Conservation (phyloP, 2,888 invertebrate genomes). For the Endotricha flammealis region DNA sequence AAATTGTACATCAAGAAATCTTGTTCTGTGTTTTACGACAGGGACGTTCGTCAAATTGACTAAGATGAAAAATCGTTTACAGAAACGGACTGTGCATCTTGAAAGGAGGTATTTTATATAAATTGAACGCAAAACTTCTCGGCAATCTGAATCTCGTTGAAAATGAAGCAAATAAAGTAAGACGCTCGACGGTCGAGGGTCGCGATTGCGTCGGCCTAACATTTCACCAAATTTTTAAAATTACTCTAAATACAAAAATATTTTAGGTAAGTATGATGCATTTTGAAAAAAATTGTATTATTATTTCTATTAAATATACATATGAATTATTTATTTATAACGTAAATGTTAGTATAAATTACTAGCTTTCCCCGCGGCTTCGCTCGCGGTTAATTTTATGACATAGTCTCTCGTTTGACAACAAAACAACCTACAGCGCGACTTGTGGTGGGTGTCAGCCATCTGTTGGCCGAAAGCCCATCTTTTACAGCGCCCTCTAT, state of each 20-base stretch:
- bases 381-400: too few species aligned
- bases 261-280: background rate
- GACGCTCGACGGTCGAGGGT: constrained; percentile 35
- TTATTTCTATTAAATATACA: too few species aligned
- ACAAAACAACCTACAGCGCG: too few species aligned
- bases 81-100: constrained; percentile 33
- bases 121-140: constrained; percentile 58
- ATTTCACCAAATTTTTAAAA: constrained; percentile 45
- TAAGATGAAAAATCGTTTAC: constrained; percentile 33
- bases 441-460: too few species aligned
- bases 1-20: constrained; percentile 27
- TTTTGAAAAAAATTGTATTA: too few species aligned
- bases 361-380: too few species aligned
- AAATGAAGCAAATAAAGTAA: constrained; percentile 61
- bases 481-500: too few species aligned
- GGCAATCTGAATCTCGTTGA: constrained; percentile 54
- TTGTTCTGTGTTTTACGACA: constrained; percentile 19
- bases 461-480: too few species aligned
- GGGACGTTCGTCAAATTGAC: constrained; percentile 28
- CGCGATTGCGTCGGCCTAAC: constrained; percentile 50
- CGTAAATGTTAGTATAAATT: too few species aligned
- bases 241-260: constrained; percentile 24
- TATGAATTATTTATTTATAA: too few species aligned
- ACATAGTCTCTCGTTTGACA: too few species aligned
- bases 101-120: constrained; percentile 45